Conservation (phyloP, 2,888 invertebrate genomes). For the Drosophila cyrtoloma region DNA sequence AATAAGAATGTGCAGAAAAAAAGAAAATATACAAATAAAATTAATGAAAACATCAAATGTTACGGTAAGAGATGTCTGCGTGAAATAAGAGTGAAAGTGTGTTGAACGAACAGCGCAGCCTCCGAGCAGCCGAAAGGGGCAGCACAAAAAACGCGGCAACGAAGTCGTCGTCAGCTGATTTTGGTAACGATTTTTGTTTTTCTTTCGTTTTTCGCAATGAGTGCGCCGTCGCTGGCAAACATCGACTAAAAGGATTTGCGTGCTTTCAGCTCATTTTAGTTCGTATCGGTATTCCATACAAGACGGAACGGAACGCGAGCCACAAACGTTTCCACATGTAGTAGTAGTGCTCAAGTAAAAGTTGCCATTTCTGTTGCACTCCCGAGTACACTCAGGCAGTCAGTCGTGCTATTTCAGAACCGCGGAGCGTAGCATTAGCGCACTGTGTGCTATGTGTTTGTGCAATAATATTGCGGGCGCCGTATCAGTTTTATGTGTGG, state of each 20-base stretch:
- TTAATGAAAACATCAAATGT: conserved; percentile 12
- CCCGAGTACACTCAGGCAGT: conserved; percentile 9
- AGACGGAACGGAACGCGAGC: conserved; percentile 51
- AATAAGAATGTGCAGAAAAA: background rate
- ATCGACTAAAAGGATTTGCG: conserved; percentile 64
- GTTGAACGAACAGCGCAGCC: conserved; percentile 44
- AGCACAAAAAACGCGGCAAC: conserved; percentile 25
- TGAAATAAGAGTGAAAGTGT: conserved; percentile 45
- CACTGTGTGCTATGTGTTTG: conserved; percentile 27
- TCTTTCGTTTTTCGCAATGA: conserved; percentile 46
- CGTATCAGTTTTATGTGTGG: conserved; percentile 51
- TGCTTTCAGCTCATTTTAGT: conserved; percentile 62
- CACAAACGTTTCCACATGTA: conserved; percentile 10
- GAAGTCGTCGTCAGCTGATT: conserved; percentile 35
- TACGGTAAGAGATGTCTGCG: conserved; percentile 6
- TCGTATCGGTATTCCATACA: conserved; percentile 70
- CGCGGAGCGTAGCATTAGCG: conserved; percentile 47
- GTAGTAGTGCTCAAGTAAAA: conserved; percentile 27
- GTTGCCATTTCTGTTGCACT: conserved; percentile 40
- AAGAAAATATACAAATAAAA: background rate
- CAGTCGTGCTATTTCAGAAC: conserved; percentile 58
- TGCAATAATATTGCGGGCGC: conserved; percentile 19
- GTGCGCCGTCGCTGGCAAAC: conserved; percentile 34
- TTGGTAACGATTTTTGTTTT: conserved; percentile 45
- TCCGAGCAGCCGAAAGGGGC: conserved; percentile 33